phyloP scores from a whole-genome alignment of 2,888 invertebrate genomes.

The Drosophila subquinaria region DNA sequence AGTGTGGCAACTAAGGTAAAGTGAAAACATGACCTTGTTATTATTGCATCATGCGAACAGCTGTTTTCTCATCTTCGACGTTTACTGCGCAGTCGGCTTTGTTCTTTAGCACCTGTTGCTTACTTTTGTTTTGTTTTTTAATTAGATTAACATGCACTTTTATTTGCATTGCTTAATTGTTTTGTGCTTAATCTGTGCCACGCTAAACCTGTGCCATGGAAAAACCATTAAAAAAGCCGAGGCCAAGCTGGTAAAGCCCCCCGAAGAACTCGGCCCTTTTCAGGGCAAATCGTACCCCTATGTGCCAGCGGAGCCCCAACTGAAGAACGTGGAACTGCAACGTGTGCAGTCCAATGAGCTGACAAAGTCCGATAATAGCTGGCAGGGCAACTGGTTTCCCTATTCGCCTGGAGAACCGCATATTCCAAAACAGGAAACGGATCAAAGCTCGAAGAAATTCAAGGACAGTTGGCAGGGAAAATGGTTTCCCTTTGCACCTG shows the following conservation, averaged over 20 bases:
- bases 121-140: constrained; percentile 40
- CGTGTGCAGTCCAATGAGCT: constrained; percentile 36
- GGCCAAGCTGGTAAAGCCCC: constrained; percentile 62
- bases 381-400: constrained; percentile 78
- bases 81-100: constrained; percentile 53
- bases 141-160: constrained; percentile 52
- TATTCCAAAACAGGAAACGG: constrained; percentile 11
- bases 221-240: constrained; percentile 79
- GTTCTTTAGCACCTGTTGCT: constrained; percentile 53
- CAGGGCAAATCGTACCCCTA: constrained; percentile 65
- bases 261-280: constrained; percentile 40
- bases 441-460: background rate
- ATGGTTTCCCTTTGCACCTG: constrained; percentile 75
- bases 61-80: constrained; percentile 50
- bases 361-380: constrained; percentile 14
- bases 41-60: constrained; percentile 28
- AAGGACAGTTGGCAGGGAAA: constrained; percentile 51
- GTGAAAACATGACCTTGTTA: background rate
- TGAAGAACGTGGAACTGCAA: constrained; percentile 52
- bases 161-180: constrained; percentile 16
- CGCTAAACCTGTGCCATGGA: constrained; percentile 21
- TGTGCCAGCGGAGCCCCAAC: constrained; percentile 37
- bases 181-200: constrained; percentile 34
- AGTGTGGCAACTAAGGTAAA: background rate
- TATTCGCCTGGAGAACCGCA: constrained; percentile 62